Evolutionary conservation across 1,140 invertebrate genomes (phyloP).

Genomic region (Pissodes strobi): DNA sequence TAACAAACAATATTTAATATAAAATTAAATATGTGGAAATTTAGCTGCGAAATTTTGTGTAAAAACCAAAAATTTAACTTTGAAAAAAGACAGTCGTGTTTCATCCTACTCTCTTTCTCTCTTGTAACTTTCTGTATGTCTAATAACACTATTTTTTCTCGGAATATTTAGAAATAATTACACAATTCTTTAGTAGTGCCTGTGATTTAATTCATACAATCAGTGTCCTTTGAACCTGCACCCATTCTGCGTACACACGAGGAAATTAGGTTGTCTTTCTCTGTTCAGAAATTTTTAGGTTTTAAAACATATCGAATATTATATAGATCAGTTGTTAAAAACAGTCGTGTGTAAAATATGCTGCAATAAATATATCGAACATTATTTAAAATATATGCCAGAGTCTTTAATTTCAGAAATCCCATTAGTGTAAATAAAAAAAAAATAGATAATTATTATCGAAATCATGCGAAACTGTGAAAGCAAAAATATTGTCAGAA

Average conservation of each 20-base stretch:
- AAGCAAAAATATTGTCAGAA: too few species aligned
- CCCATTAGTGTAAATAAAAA: too few species aligned
- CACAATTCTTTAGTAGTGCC: too few species aligned
- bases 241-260: background rate
- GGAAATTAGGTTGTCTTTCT: constrained; percentile 1
- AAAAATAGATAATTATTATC: too few species aligned
- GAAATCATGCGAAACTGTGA: too few species aligned
- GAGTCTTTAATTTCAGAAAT: too few species aligned
- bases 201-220: too few species aligned
- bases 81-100: constrained; percentile 4
- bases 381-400: constrained; percentile 54
- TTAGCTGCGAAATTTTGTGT: constrained; percentile 1
- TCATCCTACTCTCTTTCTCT: too few species aligned
- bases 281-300: constrained; percentile 5
- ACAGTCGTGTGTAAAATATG: constrained; percentile 52
- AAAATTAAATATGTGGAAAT: constrained; percentile 13
- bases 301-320: constrained; percentile 40
- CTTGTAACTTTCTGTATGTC: constrained; percentile 1
- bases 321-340: constrained; percentile 24
- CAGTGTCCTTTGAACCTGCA: too few species aligned
- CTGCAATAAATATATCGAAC: constrained; percentile 57
- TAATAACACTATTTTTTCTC: too few species aligned
- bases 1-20: constrained; percentile 37
- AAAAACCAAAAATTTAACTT: constrained; percentile 5
- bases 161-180: too few species aligned